Evolutionary conservation across 1,140 invertebrate species (phyloP).

Genomic region (Plectrocnemia conspersa): DNA sequence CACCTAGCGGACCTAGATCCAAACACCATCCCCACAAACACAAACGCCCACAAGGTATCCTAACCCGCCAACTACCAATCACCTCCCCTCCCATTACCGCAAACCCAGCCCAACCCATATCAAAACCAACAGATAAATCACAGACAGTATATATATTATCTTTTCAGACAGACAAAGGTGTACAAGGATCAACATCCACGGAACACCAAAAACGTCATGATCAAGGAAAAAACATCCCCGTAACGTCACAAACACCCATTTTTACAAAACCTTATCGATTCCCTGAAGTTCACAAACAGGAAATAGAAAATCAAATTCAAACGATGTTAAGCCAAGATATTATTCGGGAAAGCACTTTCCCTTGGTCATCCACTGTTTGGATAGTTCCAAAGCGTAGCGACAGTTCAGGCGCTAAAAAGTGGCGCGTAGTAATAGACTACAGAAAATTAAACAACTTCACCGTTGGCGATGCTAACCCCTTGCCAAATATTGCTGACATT

Average conservation of each 20-base stretch:
- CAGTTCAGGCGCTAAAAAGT: slow-evolving; percentile 37
- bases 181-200: too few relatives aligned
- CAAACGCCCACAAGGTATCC: too few relatives aligned
- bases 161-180: too few relatives aligned
- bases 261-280: slow-evolving; percentile 37
- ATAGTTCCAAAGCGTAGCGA: slow-evolving; percentile 39
- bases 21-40: too few relatives aligned
- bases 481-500: slow-evolving; percentile 51
- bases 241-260: slow-evolving; percentile 27
- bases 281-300: slow-evolving; percentile 37
- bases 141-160: too few relatives aligned
- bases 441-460: slow-evolving; percentile 40
- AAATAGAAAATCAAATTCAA: slow-evolving; percentile 36
- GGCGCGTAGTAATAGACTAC: slow-evolving; percentile 41
- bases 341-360: slow-evolving; percentile 23
- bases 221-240: too few relatives aligned
- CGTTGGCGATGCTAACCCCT: slow-evolving; percentile 43
- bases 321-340: slow-evolving; percentile 26
- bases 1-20: too few relatives aligned
- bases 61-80: too few relatives aligned
- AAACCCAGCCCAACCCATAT: too few relatives aligned
- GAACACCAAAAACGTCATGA: too few relatives aligned
- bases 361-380: slow-evolving; percentile 33
- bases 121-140: too few relatives aligned
- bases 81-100: too few relatives aligned